Evolutionary conservation across 2,113 vertebrate genomes (phyloP).

Genomic region (Callipepla squamata): DNA sequence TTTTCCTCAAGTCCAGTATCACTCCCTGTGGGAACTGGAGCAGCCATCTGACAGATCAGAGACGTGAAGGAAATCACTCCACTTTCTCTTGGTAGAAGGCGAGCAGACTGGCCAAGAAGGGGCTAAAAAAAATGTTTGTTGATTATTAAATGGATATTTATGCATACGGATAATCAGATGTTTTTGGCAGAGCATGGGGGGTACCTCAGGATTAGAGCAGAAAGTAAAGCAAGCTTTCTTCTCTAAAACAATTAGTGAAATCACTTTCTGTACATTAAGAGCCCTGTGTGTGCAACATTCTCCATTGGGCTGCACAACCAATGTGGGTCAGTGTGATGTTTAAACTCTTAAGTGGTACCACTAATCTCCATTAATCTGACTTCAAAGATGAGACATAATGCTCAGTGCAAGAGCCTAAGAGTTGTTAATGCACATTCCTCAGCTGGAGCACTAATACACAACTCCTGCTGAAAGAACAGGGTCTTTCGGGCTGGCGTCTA

Average conservation of each 20-base stretch:
- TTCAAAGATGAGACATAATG: conserved; percentile 82
- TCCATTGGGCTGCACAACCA: conserved; percentile 31
- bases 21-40: neutral
- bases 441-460: conserved; percentile 61
- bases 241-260: conserved; percentile 73
- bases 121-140: conserved; percentile 43
- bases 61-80: conserved; percentile 55
- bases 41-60: conserved; percentile 42
- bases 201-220: conserved; percentile 53
- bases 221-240: conserved; percentile 71
- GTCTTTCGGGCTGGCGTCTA: conserved; percentile 36
- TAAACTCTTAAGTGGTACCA: conserved; percentile 85
- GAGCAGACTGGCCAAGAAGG: conserved; percentile 49
- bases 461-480: conserved; percentile 37
- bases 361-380: conserved; percentile 87
- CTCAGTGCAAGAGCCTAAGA: conserved; percentile 75
- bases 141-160: conserved; percentile 74
- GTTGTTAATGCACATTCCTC: conserved; percentile 78
- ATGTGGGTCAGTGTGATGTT: conserved; percentile 84
- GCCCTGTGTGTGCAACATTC: neutral
- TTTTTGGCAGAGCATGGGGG: neutral
- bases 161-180: conserved; percentile 37
- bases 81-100: neutral
- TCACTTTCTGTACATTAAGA: conserved; percentile 66
- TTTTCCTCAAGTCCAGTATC: neutral